phyloP scores from a whole-genome alignment of 2,888 invertebrate genomes.

The Dasypogon diadema region DNA sequence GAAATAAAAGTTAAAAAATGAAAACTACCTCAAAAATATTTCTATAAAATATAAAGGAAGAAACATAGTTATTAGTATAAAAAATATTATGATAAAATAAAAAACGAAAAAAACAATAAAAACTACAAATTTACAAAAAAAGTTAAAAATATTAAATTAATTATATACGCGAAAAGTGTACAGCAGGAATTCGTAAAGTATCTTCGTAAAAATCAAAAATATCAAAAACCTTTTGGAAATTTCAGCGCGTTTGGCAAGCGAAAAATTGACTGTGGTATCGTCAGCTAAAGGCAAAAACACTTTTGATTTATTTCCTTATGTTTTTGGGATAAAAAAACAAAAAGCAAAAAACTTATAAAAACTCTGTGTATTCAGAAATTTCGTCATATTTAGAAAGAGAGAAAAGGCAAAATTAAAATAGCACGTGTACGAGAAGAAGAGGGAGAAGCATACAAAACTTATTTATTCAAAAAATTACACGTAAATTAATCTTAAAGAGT shows the following conservation, averaged over 20 bases:
- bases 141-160: constrained; percentile 44
- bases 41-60: constrained; percentile 53
- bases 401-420: constrained; percentile 10
- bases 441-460: constrained; percentile 30
- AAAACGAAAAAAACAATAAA: constrained; percentile 36
- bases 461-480: constrained; percentile 38
- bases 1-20: constrained; percentile 52
- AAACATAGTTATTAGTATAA: constrained; percentile 50
- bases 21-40: constrained; percentile 56
- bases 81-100: constrained; percentile 37
- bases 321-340: constrained; percentile 41
- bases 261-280: constrained; percentile 26
- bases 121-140: constrained; percentile 49
- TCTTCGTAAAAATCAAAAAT: constrained; percentile 16
- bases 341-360: constrained; percentile 18
- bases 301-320: constrained; percentile 43
- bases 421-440: constrained; percentile 16
- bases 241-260: constrained; percentile 3
- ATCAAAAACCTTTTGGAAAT: constrained; percentile 27
- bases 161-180: constrained; percentile 33
- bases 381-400: constrained; percentile 19
- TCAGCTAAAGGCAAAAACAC: constrained; percentile 18
- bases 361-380: constrained; percentile 29
- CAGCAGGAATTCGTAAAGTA: constrained; percentile 32
- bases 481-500: constrained; percentile 46